Evolutionary conservation across 2,888 invertebrate species (phyloP).

Genomic region (Philereme vetulata): DNA sequence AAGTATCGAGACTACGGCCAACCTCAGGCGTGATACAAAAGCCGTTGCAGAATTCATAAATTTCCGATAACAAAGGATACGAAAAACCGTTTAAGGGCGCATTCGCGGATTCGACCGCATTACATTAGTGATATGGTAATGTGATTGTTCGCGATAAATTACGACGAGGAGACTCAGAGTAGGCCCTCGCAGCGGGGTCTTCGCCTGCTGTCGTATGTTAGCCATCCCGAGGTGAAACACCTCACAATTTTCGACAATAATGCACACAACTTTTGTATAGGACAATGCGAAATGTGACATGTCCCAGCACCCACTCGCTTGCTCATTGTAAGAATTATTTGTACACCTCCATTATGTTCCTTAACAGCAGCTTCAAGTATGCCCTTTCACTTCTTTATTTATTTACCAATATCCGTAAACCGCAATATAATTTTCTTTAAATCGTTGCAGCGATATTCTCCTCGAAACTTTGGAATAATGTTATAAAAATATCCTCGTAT

Average conservation of each 20-base stretch:
- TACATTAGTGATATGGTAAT: conserved; percentile 82
- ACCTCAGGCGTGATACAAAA: conserved; percentile 68
- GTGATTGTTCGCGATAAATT: conserved; percentile 81
- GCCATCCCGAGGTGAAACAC: conserved; percentile 65
- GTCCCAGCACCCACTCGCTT: conserved; percentile 41
- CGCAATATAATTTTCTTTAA: conserved; percentile 27
- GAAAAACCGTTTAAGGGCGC: conserved; percentile 78
- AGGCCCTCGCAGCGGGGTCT: conserved; percentile 68
- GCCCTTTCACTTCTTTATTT: conserved; percentile 32
- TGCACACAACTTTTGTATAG: conserved; percentile 51
- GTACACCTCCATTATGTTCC: conserved; percentile 41
- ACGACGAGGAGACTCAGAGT: conserved; percentile 62
- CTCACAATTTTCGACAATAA: conserved; percentile 69
- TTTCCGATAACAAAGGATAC: conserved; percentile 77
- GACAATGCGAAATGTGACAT: conserved; percentile 47
- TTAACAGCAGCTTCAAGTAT: conserved; percentile 35
- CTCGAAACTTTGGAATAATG: conserved; percentile 28
- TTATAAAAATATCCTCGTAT: conserved; percentile 44
- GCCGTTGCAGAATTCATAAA: conserved; percentile 75
- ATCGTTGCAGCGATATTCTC: conserved; percentile 23
- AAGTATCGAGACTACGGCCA: conserved; percentile 50
- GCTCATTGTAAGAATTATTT: conserved; percentile 39
- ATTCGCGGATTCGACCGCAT: conserved; percentile 74
- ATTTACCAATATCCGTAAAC: conserved; percentile 36
- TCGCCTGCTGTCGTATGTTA: conserved; percentile 58